Evolutionary conservation across 2,113 vertebrate species (phyloP), one percentile per base, ranked within the genome.

Genomic region (Todiramphus chloris): DNA sequence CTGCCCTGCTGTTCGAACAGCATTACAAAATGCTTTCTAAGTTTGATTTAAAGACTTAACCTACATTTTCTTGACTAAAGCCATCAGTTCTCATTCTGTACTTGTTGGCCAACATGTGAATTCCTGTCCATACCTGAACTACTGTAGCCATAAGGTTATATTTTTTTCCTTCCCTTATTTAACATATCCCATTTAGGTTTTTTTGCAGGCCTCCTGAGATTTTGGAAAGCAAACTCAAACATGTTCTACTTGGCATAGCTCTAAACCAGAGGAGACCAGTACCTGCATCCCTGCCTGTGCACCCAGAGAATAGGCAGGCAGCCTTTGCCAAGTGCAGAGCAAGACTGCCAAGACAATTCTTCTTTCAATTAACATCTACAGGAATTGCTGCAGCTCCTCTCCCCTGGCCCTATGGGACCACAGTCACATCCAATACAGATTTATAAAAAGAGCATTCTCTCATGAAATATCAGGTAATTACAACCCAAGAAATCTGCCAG

Each of bases 61-160:
- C 48, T 67, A 55, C 9, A 13, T 74, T 90, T 86, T 93, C n/a
- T 64, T 53, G 31, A 69, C 82, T 69, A 58, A 78, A 90, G 17
- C 27, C 44, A 73, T 68, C 44, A 75, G 21, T 59, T 84, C 68
- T 75, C 25, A 25, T 35, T 66, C 58, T 73, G 27, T 46, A 41
- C 11, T 63, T 53, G 13, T 10, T 60, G 76, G n/a, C 28, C 33
- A 50, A 75, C 5, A 2, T 1, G 28, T 73, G 64, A 82, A 30
- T 18, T 11, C 37, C 24, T 41, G 35, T n/a, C 41, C 33, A n/a
- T 7, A 41, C 19, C 19, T 67, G 37, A 78, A 50, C 55, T 69
- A 24, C 56, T 21, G 4, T 23, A 18, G 41, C 46, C 1, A 0
- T 6, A 63, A 58, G 4, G 46, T n/a, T 18, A 3, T 7, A 24